Base-by-base conservation (phyloP, 30 jellyfish, hydroid and myxozoan species). In the Aurelia aurita region DNA sequence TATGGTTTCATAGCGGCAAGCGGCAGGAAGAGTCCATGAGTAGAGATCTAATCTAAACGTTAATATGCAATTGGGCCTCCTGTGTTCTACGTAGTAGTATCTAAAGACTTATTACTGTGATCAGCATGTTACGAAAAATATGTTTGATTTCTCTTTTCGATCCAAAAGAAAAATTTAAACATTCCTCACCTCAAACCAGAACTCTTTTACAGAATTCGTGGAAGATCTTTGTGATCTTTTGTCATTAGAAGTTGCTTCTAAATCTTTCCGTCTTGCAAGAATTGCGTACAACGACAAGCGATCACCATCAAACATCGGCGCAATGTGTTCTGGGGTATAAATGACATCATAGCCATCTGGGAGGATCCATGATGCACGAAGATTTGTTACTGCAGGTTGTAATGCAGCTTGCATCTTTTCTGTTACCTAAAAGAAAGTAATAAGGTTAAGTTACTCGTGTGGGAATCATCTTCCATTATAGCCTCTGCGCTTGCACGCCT, bases 261-360 rank as follows among this genome's bases (percentile, higher is more conserved):
- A 72, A 25, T 88, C 91, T 45, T 79, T 88, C 67, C 92, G 76
- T 28, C 82, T 51, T n/a, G 99, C 99, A 3, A 95, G 82, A 29
- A 95, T 88, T 22, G 99, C 99, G 53, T 88, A 95, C 87, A 95
- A 34, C 53, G 89, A 65, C 79, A 95, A 34, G 15, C 99, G 86
- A 53, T 95, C 97, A 6, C 97, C 97, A 21, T 68, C 82, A 75
- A 51, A 95, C 59, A 95, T 51, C 19, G 92, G 82, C 14, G 97
- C 93, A 20, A 87, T 63, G 78, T 89, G 96, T 67, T 95, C 99
- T 22, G 99, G 99, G 19, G 99, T 95, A 74, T 89, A 95, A 15
- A 95, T 87, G 63, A 95, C 97, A 93, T 95, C 99, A 62, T 89
- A 95, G 1, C 98, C 99, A 65, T 95, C 97, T 0, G 99, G 99